Evolutionary conservation across 2,113 vertebrate species (phyloP).

Genomic region (Ancistrus triradiatus): DNA sequence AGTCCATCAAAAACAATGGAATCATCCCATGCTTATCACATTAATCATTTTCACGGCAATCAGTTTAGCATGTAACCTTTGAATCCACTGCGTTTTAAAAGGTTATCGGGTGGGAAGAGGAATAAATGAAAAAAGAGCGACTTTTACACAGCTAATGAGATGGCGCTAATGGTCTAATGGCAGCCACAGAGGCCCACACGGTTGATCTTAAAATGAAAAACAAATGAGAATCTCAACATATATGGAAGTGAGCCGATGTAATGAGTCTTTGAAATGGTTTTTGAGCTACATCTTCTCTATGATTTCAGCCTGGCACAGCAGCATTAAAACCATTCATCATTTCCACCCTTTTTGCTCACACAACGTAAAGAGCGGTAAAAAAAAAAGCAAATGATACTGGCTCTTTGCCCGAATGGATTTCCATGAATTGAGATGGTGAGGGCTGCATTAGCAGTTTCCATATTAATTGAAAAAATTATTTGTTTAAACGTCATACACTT

Average conservation of each 20-base stretch:
- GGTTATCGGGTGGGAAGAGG: conserved; percentile 33
- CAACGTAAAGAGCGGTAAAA: conserved; percentile 44
- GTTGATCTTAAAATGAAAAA: conserved; percentile 51
- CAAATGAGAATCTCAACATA: conserved; percentile 50
- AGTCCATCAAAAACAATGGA: conserved; percentile 12
- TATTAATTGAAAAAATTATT: conserved; percentile 32
- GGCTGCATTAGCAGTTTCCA: conserved; percentile 29
- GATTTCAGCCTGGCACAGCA: conserved; percentile 45
- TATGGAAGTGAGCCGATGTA: conserved; percentile 39
- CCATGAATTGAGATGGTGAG: conserved; percentile 19
- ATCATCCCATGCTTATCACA: not conserved
- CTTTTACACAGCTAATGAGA: conserved; percentile 49
- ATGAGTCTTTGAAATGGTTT: conserved; percentile 50
- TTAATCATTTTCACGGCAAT: conserved; percentile 22
- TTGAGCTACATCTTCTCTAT: conserved; percentile 46
- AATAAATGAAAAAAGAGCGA: conserved; percentile 41
- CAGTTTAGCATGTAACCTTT: conserved; percentile 30
- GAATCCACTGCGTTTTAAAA: conserved; percentile 39
- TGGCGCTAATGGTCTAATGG: conserved; percentile 52
- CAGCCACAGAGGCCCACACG: conserved; percentile 39
- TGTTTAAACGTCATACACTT: conserved; percentile 27
- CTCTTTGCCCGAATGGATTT: conserved; percentile 25
- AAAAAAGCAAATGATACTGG: conserved; percentile 39
- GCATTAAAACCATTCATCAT: conserved; percentile 51
- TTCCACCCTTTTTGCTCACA: conserved; percentile 8